Base-by-base conservation (phyloP, 2,113 vertebrate genomes). In the Laticauda laticaudata region DNA sequence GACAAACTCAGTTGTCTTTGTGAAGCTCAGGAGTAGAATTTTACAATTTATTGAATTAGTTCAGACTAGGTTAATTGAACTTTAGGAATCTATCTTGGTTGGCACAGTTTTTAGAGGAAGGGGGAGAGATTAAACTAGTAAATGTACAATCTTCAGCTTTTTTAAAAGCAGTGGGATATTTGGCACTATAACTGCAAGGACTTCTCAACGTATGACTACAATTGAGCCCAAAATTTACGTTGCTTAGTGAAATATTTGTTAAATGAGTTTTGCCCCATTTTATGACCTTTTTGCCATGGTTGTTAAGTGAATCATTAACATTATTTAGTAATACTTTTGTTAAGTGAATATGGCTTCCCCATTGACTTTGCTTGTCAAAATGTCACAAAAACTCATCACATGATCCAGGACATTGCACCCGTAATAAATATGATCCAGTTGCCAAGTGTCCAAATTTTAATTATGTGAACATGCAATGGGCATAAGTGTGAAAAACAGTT, bases 91-190 rank as follows among this genome's bases (percentile, higher is more conserved):
- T 81, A 81, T 39, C 69, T 39, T 81, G 34, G 18, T 39, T 81
- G 69, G 14, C 69, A 39, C 15, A 39, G 15, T 9, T 81, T 18
- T 43, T 81, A 34, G 34, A 3, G 7, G 5, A 18, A 53, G 29
- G 45, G 48, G 23, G 14, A 87, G 23, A 48, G 48, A 53, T 45
- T 87, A n/a, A 53, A 54, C 5, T 87, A n/a, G 26, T 12, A 54
- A 14, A 48, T 15, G 12, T 29, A 53, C 23, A 94, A 75, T 86
- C 34, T 81, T 23, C 55, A 92, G 43, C 2, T 96, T 95, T 95
- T 95, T 59, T 48, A 94, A 81, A 86, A 61, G 43, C 93, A 94
- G 12, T 95, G 96, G 97, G 97, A 97, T 95, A 93, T 94, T 93
- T 56, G 91, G 94, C 94, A 98, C 6, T 18, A 81, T 81, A 81